phyloP scores from a whole-genome alignment of 92 coral and sea anemone genomes.

The Epizoanthus stellaris region DNA sequence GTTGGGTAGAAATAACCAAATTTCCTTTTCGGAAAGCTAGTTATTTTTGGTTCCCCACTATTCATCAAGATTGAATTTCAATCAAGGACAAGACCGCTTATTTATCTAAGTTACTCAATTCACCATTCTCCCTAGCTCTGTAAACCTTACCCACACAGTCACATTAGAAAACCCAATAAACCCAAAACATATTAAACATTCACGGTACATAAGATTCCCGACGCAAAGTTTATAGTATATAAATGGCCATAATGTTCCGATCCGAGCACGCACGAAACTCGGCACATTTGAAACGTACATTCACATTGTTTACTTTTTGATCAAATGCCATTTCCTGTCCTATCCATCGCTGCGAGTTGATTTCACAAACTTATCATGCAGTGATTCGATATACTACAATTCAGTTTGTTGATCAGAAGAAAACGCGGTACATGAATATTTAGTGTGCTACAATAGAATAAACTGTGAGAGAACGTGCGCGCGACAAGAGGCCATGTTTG shows the following conservation, averaged over 20 bases:
- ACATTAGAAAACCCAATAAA: neutral
- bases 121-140: neutral
- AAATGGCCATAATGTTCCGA: neutral
- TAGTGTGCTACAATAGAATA: neutral
- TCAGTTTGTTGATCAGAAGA: neutral
- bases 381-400: neutral
- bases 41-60: slow-evolving; percentile 14
- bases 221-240: neutral
- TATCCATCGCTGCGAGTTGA: neutral
- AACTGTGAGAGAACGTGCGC: slow-evolving; percentile 4
- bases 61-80: slow-evolving; percentile 25
- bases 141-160: neutral
- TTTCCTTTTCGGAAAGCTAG: slow-evolving; percentile 8
- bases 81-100: slow-evolving; percentile 10
- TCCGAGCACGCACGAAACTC: neutral
- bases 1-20: neutral
- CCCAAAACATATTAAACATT: slow-evolving; percentile 12
- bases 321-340: slow-evolving; percentile 47
- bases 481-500: slow-evolving; percentile 11
- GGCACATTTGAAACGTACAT: slow-evolving; percentile 11
- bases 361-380: slow-evolving; percentile 5
- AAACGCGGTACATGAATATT: neutral
- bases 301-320: slow-evolving; percentile 44
- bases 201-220: neutral
- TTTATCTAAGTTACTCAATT: slow-evolving; percentile 9